phyloP scores from a whole-genome alignment of 2,113 vertebrate species.

The Pedionomus torquatus region DNA sequence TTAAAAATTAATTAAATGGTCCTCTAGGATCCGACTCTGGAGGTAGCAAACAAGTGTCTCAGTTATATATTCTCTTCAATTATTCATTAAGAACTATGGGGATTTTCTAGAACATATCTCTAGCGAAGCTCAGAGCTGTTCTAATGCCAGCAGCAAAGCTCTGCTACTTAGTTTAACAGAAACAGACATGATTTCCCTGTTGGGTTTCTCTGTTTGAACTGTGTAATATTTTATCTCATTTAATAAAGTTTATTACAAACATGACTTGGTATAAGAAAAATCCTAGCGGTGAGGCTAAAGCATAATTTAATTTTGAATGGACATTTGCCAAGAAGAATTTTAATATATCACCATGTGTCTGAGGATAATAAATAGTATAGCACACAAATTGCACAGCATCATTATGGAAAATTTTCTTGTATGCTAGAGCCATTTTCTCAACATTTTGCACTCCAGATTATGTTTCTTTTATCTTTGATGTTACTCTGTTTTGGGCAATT shows the following conservation, averaged over 20 bases:
- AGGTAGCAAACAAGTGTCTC: neutral
- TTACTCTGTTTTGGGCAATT: neutral
- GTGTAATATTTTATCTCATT: neutral
- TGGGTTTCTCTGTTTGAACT: slow-evolving; percentile 18
- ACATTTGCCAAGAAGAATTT: slow-evolving; percentile 3
- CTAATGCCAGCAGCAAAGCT: neutral
- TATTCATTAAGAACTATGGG: slow-evolving; percentile 43
- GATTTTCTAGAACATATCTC: slow-evolving; percentile 31
- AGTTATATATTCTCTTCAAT: slow-evolving; percentile 30
- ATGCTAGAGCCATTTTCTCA: neutral
- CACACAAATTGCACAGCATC: neutral
- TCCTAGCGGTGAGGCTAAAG: neutral
- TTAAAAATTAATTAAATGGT: slow-evolving; percentile 65
- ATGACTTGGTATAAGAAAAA: neutral
- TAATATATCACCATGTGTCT: neutral
- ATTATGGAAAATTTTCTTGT: neutral
- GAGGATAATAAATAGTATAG: neutral
- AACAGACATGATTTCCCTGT: slow-evolving; percentile 15
- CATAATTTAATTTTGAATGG: slow-evolving; percentile 3
- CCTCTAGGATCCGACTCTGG: slow-evolving; percentile 36
- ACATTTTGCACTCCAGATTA: neutral
- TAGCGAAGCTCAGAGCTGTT: neutral
- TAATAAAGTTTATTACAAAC: slow-evolving; percentile 41
- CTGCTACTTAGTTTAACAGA: slow-evolving; percentile 32
- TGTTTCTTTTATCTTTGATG: accelerated